A percentile compares a stretch with the other conserved stretches of the same genome.
Conservation (phyloP, 2,888 invertebrate species). For the Octodonta nipae region DNA sequence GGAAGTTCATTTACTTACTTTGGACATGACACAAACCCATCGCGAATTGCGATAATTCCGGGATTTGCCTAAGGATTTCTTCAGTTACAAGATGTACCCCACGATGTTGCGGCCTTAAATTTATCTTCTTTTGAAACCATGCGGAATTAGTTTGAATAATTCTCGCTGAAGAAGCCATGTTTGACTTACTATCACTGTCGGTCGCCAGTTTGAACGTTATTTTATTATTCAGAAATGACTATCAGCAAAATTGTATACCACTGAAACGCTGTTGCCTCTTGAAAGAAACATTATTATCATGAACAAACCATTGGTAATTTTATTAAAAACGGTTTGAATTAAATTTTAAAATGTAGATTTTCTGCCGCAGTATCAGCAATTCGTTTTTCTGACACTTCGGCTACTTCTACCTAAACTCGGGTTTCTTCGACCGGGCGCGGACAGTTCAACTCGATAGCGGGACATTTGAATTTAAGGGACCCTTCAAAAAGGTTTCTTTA, state of each 20-base stretch:
- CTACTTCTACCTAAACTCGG: conserved; percentile 2
- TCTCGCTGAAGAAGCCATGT: conserved; percentile 74
- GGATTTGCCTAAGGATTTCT: conserved; percentile 87
- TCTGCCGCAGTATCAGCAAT: conserved; percentile 31
- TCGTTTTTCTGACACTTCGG: conserved; percentile 28
- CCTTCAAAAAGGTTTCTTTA: too few relatives aligned
- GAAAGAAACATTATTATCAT: conserved; percentile 55
- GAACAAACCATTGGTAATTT: conserved; percentile 46
- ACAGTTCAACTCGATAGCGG: too few relatives aligned
- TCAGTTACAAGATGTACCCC: conserved; percentile 95
- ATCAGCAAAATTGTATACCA: conserved; percentile 27
- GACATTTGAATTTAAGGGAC: too few relatives aligned
- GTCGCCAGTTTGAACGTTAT: conserved; percentile 36
- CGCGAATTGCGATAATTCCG: conserved; percentile 86
- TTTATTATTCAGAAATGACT: too few relatives aligned
- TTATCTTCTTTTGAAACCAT: conserved; percentile 96
- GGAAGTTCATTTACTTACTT: conserved; percentile 63
- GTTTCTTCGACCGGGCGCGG: conserved; percentile 28
- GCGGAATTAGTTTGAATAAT: conserved; percentile 91
- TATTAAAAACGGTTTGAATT: conserved; percentile 24
- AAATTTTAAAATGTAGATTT: conserved; percentile 32
- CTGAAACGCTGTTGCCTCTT: conserved; percentile 36
- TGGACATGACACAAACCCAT: conserved; percentile 93
- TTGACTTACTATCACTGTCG: conserved; percentile 39
- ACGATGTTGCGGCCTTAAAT: conserved; percentile 87